Conservation (phyloP, 2,113 vertebrate genomes). For the Neolamprologus sp. region DNA sequence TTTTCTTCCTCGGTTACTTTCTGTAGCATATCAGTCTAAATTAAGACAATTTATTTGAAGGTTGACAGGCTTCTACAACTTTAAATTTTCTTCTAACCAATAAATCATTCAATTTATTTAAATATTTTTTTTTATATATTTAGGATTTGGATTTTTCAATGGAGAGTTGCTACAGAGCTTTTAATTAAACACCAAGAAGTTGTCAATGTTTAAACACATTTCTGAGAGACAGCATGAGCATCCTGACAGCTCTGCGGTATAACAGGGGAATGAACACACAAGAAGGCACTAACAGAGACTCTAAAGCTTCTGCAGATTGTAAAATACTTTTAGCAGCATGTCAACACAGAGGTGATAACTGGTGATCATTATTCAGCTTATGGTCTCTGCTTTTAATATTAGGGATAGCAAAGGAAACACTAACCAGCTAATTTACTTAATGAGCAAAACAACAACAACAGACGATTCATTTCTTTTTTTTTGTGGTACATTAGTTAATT, state of each 20-base stretch:
- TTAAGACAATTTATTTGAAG: background rate
- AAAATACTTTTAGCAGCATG: background rate
- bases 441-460: background rate
- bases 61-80: background rate
- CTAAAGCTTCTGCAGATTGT: background rate
- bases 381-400: background rate
- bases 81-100: background rate
- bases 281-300: background rate
- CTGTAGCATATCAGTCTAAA: background rate
- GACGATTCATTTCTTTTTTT: background rate
- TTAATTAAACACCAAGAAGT: background rate
- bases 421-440: background rate
- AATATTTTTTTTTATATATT: background rate
- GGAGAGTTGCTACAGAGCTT: background rate
- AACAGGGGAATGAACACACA: background rate
- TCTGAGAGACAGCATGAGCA: background rate
- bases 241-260: background rate
- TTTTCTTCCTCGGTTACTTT: background rate
- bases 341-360: background rate
- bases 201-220: background rate
- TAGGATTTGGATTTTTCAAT: background rate
- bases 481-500: background rate
- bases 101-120: background rate
- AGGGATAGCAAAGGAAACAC: background rate
- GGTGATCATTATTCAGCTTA: background rate